phyloP scores from a whole-genome alignment of 2,113 vertebrate species.

The Polypterus bichir region DNA sequence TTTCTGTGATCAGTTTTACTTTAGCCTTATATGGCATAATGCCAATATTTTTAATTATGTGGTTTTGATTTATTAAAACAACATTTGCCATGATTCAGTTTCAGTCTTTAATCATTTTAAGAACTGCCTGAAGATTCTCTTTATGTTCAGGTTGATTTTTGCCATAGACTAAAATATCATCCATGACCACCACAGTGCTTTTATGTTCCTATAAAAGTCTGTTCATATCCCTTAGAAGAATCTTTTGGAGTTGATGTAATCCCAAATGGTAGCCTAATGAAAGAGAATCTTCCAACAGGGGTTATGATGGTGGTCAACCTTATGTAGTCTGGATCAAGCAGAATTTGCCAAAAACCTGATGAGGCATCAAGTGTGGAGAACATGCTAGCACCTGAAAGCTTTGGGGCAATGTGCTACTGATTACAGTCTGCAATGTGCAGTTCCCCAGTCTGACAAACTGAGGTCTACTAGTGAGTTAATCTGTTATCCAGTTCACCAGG shows the following conservation, averaged over 20 bases:
- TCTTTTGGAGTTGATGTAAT: not conserved
- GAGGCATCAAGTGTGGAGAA: too few species aligned
- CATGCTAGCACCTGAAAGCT: constrained; percentile 1
- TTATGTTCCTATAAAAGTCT: constrained; percentile 1
- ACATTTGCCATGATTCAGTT: constrained; percentile 9
- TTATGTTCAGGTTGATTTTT: not conserved
- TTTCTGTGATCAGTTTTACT: not conserved
- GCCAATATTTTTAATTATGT: not conserved
- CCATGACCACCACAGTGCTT: constrained; percentile 1
- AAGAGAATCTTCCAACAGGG: not conserved
- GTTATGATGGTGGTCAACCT: too few species aligned
- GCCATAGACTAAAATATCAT: constrained; percentile 3
- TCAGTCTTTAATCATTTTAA: constrained; percentile 9
- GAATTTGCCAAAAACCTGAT: too few species aligned
- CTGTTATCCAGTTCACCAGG: not conserved
- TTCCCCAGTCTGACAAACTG: constrained; percentile 10
- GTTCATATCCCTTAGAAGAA: constrained; percentile 3
- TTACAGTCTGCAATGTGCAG: constrained; percentile 7
- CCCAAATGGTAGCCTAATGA: not conserved
- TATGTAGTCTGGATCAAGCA: too few species aligned
- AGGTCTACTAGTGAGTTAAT: not conserved
- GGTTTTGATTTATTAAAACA: not conserved
- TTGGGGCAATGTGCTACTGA: not conserved
- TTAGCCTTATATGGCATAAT: not conserved
- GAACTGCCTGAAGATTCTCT: not conserved